Conservation (phyloP, 2,113 vertebrate genomes). For the Picathartes gymnocephalus region DNA sequence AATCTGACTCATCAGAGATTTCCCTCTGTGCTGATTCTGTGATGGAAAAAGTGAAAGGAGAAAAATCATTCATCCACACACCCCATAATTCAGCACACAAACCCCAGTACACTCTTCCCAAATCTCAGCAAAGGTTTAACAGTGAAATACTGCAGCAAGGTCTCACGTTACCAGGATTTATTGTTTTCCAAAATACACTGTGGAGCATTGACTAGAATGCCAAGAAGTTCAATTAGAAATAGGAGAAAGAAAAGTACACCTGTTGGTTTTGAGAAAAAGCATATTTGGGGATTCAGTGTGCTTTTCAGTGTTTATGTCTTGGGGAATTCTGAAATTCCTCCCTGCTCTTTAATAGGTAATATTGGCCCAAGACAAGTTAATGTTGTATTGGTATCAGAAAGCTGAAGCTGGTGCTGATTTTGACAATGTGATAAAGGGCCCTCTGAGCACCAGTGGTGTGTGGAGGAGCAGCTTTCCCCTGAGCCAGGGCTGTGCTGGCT, state of each 20-base stretch:
- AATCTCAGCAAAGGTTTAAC: slow-evolving; percentile 30
- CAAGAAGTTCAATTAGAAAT: slow-evolving; percentile 34
- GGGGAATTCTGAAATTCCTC: neutral
- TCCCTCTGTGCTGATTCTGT: neutral
- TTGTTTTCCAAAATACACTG: slow-evolving; percentile 17
- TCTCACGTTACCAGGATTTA: slow-evolving; percentile 53
- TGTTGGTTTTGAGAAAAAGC: neutral
- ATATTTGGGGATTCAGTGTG: neutral
- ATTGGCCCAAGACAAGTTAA: neutral
- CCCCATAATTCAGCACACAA: slow-evolving; percentile 40
- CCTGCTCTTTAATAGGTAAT: neutral
- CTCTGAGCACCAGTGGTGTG: accelerated
- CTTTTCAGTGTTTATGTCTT: neutral
- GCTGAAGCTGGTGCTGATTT: slow-evolving; percentile 17
- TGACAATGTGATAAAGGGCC: neutral
- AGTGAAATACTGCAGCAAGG: slow-evolving; percentile 20
- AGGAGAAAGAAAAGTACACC: slow-evolving; percentile 24
- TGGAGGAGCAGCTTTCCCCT: neutral
- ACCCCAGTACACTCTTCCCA: neutral
- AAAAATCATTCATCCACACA: neutral
- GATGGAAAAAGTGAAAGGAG: neutral
- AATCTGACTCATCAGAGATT: neutral
- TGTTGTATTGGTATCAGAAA: neutral
- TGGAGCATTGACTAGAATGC: neutral
- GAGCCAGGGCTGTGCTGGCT: neutral